A percentile compares a stretch with the other conserved stretches of the same genome.
Conservation (phyloP, 2,113 vertebrate species). For the Callopanchax toddi region DNA sequence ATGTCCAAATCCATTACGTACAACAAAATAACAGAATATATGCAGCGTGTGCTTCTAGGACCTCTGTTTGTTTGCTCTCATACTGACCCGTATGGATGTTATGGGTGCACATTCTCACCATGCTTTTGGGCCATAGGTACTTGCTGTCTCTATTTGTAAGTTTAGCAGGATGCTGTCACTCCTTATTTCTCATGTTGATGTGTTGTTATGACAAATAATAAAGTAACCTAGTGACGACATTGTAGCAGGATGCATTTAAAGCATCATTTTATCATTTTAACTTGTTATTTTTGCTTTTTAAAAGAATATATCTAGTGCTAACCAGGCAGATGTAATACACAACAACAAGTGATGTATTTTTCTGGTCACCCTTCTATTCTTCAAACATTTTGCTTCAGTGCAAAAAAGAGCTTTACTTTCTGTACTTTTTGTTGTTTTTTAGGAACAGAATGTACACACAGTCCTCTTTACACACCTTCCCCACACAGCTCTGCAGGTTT, state of each 20-base stretch:
- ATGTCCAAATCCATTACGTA: background rate
- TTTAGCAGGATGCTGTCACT: background rate
- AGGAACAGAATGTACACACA: conserved; percentile 6
- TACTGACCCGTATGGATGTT: no score
- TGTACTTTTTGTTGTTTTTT: background rate
- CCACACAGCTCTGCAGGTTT: conserved; percentile 41
- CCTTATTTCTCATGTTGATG: background rate
- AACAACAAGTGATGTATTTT: background rate
- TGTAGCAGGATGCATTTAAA: background rate
- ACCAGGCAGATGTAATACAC: background rate
- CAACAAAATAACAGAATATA: background rate
- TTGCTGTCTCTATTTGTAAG: background rate
- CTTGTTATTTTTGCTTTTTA: no score
- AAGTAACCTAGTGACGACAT: background rate
- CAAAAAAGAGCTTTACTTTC: no score
- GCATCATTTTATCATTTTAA: background rate
- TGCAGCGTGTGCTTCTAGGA: background rate
- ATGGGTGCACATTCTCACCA: no score
- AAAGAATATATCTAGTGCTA: no score
- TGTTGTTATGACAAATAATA: background rate
- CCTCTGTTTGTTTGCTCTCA: no score
- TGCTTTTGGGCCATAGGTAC: background rate
- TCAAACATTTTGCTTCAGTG: background rate
- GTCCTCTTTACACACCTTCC: conserved; percentile 11
- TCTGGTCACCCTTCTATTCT: background rate